Conservation (phyloP, 2,888 invertebrate genomes). For the Xestia c-nigrum region DNA sequence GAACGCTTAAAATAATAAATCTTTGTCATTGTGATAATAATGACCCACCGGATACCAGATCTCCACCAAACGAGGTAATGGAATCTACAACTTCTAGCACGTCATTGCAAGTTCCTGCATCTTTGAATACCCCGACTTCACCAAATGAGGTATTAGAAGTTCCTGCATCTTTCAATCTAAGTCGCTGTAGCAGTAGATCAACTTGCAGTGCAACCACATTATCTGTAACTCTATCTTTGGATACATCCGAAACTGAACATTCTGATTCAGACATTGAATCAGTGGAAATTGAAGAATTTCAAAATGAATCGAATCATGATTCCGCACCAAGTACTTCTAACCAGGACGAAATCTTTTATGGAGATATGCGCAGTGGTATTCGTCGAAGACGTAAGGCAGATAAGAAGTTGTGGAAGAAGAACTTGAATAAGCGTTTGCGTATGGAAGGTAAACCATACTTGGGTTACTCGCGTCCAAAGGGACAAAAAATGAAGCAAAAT, state of each 20-base stretch:
- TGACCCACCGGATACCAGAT: constrained; percentile 16
- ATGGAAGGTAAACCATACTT: too few relatives aligned
- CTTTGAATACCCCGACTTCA: constrained; percentile 6
- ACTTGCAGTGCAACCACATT: constrained; percentile 15
- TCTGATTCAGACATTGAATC: constrained; percentile 20
- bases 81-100: constrained; percentile 7
- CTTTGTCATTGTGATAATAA: constrained; percentile 14
- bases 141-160: constrained; percentile 10
- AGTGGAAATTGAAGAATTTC: constrained; percentile 17
- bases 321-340: too few relatives aligned
- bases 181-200: constrained; percentile 19
- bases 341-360: too few relatives aligned
- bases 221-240: constrained; percentile 12
- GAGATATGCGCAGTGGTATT: too few relatives aligned
- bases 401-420: too few relatives aligned
- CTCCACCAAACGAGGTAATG: constrained; percentile 8
- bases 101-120: constrained; percentile 14
- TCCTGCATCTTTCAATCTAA: constrained; percentile 1
- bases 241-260: constrained; percentile 19
- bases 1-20: constrained; percentile 16
- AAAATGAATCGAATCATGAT: constrained; percentile 8
- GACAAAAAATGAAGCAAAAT: too few relatives aligned
- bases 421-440: too few relatives aligned
- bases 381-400: too few relatives aligned
- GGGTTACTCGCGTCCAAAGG: too few relatives aligned